Percentiles rank a stretch among this genome's conserved stretches.
phyloP scores from a whole-genome alignment of 2,113 vertebrate species.

The cat (Felis catus) region F.catus_Fca126_mat1.0 CM031419.1:46521001-46521500 shows the following conservation, averaged over 20 bases:
- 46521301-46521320: rapidly evolving
- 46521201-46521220: background rate
- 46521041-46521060: background rate
- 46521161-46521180: background rate
- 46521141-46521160: background rate
- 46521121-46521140: background rate
- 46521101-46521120: too few relatives aligned
- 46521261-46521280: background rate
- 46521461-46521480: background rate
- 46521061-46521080: too few relatives aligned
- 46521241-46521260: rapidly evolving
- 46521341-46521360: background rate
- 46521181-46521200: rapidly evolving
- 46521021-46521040: background rate
- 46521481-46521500: too few relatives aligned
- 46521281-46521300: rapidly evolving
- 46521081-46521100: background rate
- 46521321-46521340: background rate
- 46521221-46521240: background rate
- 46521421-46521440: background rate
- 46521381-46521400: background rate
- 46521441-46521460: background rate
- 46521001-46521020: background rate
- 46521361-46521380: background rate
- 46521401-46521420: background rate